Percentiles rank a stretch among this genome's conserved stretches.
Evolutionary conservation across 1,140 invertebrate species (phyloP).

Genomic region (Hestina assimilis): DNA sequence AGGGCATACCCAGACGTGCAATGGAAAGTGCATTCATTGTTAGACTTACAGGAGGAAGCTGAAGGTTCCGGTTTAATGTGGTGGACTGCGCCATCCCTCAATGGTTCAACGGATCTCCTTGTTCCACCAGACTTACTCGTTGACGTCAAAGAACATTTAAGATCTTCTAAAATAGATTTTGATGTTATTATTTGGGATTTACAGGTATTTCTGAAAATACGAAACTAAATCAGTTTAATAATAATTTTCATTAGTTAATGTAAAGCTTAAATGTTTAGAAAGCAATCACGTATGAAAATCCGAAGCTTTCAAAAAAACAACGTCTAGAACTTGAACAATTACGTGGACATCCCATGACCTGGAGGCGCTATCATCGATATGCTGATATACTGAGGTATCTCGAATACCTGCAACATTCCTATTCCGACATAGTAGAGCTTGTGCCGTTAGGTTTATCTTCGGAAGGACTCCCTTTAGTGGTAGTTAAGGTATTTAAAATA

Average conservation of each 20-base stretch:
- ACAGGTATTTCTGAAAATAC: slow-evolving; percentile 75
- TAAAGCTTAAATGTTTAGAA: slow-evolving; percentile 70
- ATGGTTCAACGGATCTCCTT: slow-evolving; percentile 84
- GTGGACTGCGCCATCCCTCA: slow-evolving; percentile 75
- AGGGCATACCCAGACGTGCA: slow-evolving; percentile 59
- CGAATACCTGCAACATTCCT: slow-evolving; percentile 83
- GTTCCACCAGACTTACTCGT: slow-evolving; percentile 82
- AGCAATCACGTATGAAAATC: slow-evolving; percentile 83
- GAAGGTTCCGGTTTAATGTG: slow-evolving; percentile 75
- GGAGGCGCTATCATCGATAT: slow-evolving; percentile 84
- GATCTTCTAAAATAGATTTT: slow-evolving; percentile 81
- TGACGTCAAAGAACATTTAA: slow-evolving; percentile 82
- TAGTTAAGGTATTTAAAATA: slow-evolving; percentile 78
- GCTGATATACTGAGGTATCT: slow-evolving; percentile 83
- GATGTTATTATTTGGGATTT: slow-evolving; percentile 86
- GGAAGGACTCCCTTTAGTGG: slow-evolving; percentile 84
- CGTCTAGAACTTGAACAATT: slow-evolving; percentile 77
- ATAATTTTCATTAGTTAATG: not conserved
- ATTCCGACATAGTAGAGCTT: slow-evolving; percentile 82
- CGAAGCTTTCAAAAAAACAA: slow-evolving; percentile 80
- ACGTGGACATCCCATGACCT: slow-evolving; percentile 83
- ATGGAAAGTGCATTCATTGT: slow-evolving; percentile 64
- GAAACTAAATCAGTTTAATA: not conserved
- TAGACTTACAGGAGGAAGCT: slow-evolving; percentile 70
- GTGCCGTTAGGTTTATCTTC: slow-evolving; percentile 84